Conservation (phyloP, 1,140 invertebrate genomes). For the Listronotus oregonensis region DNA sequence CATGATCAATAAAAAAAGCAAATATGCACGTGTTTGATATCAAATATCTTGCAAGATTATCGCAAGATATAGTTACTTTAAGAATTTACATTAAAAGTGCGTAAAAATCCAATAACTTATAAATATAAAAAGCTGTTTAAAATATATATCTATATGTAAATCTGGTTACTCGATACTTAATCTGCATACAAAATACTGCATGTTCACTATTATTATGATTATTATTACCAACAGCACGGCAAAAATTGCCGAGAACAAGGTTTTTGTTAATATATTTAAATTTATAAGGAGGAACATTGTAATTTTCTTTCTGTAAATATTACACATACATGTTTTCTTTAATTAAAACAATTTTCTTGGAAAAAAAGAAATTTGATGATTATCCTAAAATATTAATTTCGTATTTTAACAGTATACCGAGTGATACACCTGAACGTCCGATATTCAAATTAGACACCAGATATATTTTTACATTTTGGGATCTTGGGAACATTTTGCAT, state of each 20-base stretch:
- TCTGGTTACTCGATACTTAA: constrained; percentile 17
- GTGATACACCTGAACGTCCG: too few species aligned
- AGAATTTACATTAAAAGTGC: constrained; percentile 6
- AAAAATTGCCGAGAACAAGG: constrained; percentile 4
- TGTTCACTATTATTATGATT: constrained; percentile 17
- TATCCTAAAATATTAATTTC: too few species aligned
- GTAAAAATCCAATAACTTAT: constrained; percentile 14
- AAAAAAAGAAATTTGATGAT: too few species aligned
- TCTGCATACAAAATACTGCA: constrained; percentile 17
- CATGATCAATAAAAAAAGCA: not conserved
- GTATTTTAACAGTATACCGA: too few species aligned
- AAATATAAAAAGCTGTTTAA: constrained; percentile 16
- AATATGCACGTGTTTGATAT: constrained; percentile 3
- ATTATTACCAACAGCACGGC: constrained; percentile 12
- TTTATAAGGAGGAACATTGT: not conserved
- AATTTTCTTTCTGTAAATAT: too few species aligned
- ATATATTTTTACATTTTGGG: too few species aligned
- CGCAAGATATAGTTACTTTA: not conserved
- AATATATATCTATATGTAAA: constrained; percentile 18
- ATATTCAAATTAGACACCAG: too few species aligned
- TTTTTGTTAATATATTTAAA: constrained; percentile 10
- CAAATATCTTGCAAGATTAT: not conserved
- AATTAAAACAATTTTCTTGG: too few species aligned
- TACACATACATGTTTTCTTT: too few species aligned
- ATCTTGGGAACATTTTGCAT: too few species aligned